Evolutionary conservation across 2,888 invertebrate species (phyloP).

Genomic region (Frankliniella intonsa): DNA sequence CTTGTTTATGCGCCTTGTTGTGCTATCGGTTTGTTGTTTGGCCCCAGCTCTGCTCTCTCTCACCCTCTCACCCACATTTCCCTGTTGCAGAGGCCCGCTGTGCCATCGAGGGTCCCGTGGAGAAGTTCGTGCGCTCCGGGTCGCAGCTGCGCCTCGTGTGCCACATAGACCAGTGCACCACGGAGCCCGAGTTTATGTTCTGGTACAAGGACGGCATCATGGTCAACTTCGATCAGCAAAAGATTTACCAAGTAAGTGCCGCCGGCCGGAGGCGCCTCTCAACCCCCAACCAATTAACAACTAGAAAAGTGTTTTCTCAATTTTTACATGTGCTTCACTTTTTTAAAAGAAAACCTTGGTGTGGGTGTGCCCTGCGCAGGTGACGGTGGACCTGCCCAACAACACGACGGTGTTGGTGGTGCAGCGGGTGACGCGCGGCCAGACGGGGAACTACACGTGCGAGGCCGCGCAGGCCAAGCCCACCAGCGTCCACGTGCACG

Average conservation of each 20-base stretch:
- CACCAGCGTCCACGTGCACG: constrained; percentile 15
- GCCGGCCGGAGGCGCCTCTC: neutral
- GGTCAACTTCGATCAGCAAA: neutral
- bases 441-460: constrained; percentile 11
- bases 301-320: too few species aligned
- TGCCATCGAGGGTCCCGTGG: neutral
- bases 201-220: constrained; percentile 22
- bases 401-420: constrained; percentile 9
- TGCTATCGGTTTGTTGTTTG: too few species aligned
- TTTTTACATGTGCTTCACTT: too few species aligned
- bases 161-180: constrained; percentile 18
- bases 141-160: constrained; percentile 13
- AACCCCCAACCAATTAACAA: too few species aligned
- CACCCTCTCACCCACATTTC: neutral
- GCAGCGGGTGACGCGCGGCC: neutral
- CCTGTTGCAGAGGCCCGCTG: neutral
- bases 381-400: constrained; percentile 12
- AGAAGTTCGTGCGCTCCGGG: neutral
- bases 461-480: neutral
- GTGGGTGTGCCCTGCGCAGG: neutral
- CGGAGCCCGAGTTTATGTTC: constrained; percentile 16
- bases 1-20: too few species aligned
- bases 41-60: neutral
- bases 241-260: neutral
- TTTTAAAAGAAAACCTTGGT: too few species aligned